Base-by-base conservation (phyloP, 2,888 invertebrate genomes). In the Parelbella ahira region DNA sequence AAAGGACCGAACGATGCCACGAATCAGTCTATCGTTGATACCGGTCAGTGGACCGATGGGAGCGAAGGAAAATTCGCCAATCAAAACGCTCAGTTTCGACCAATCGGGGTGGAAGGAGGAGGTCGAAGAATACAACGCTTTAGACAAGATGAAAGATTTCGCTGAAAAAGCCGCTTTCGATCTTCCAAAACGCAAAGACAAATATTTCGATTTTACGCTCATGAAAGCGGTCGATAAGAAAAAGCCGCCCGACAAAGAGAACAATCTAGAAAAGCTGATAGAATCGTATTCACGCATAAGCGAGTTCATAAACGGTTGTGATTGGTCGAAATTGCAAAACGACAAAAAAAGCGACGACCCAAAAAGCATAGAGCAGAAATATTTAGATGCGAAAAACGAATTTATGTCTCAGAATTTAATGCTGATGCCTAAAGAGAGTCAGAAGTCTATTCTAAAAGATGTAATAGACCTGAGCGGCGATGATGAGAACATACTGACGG, bases 121-220 rank as follows among this genome's bases (percentile, higher is more conserved):
- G 1, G 50, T 62, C 0, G 80, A 83, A 13, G 77, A 88, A 58
- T 88, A 88, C 50, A 88, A 88, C 47, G 88, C 88, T 0, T 47
- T 88, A 39, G 88, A 88, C 18, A 88, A 86, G 71, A 88, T 88
- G 82, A 86, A 86, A 51, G 79, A 86, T 43, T 88, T 88, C 58
- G 87, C 88, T 4, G 87, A 88, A 52, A 87, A 83, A 48, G 84
- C 84, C 0, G 78, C 88, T 0, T 83, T 88, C 41, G 88, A 87
- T 47, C 53, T 86, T 2, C 82, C 86, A 0, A 88, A 84, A 58
- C 56, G 67, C 3, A 83, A 76, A 58, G 74, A 74, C 13, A 78
- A 75, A 54, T 65, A 67, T 37, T 75, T 59, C 44, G 74, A 80
- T 46, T 71, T 80, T 50, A 58, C 71, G 0, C 51, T 77, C 1